These are phyloP conservation scores for Brachypteracias leptosomus DNA, from an alignment of 2,113 vertebrate genomes.

Conservation along the genomic window DNA sequence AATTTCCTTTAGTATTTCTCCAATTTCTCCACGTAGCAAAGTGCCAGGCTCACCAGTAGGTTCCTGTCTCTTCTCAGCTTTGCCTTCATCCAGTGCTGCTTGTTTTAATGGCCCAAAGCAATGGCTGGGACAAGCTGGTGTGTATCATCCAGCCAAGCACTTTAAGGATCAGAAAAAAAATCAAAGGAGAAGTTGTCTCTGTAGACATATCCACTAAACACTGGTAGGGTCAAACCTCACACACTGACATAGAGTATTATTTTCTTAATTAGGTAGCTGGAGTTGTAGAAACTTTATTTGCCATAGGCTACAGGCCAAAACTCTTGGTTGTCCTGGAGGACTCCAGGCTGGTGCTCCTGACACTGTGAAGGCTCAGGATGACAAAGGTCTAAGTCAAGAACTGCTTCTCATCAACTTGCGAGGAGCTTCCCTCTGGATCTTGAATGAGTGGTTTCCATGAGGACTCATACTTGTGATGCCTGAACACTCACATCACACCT, in stretches of 20 bases:
- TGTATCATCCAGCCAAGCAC: not conserved
- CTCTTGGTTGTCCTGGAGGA: not conserved
- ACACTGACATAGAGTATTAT: not conserved
- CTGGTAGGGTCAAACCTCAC: not conserved
- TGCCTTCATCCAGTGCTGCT: not conserved
- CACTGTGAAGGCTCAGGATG: rapidly evolving
- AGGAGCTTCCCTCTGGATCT: not conserved
- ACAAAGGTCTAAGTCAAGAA: not conserved
- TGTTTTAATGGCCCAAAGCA: not conserved
- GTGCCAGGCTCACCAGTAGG: not conserved
- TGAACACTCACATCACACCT: not conserved
- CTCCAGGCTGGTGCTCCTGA: not conserved
- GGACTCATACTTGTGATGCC: not conserved
- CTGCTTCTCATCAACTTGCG: not conserved
- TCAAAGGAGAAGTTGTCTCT: not conserved
- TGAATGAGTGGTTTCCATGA: not conserved
- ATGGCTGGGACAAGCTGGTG: not conserved
- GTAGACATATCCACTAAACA: not conserved
- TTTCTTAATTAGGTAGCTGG: not conserved
- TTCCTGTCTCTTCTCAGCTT: not conserved
- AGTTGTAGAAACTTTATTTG: not conserved
- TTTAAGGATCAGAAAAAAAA: not conserved
- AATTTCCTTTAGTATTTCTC: not conserved
- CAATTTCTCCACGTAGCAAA: not conserved
- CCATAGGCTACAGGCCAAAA: not conserved